Percentiles rank a stretch among this genome's conserved stretches.
Conservation (phyloP, 2,113 vertebrate genomes). For the Atlantisia rogersi region DNA sequence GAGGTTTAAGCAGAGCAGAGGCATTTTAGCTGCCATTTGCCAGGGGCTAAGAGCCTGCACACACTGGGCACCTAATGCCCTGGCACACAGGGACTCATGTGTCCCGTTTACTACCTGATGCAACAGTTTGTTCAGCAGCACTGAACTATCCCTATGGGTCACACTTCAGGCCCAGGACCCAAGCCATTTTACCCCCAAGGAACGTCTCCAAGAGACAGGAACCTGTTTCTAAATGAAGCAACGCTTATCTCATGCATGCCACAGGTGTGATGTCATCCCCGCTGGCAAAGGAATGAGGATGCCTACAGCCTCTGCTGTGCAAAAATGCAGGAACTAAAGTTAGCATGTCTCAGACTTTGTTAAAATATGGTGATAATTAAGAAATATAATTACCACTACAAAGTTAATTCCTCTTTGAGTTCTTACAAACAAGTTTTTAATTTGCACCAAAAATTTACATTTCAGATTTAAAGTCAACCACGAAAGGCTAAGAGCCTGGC, state of each 20-base stretch:
- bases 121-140: background rate
- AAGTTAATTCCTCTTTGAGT: slow-evolving; percentile 55
- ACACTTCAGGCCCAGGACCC: background rate
- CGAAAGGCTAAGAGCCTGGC: background rate
- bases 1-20: background rate
- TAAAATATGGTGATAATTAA: slow-evolving; percentile 28
- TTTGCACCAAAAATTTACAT: slow-evolving; percentile 63
- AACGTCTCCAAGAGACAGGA: background rate
- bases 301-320: background rate
- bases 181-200: background rate
- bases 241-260: slow-evolving; percentile 29
- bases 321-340: slow-evolving; percentile 26
- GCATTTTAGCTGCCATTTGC: background rate
- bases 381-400: slow-evolving; percentile 43
- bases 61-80: accelerated
- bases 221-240: background rate
- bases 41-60: background rate
- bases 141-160: background rate
- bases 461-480: slow-evolving; percentile 43
- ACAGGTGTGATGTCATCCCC: slow-evolving; percentile 36
- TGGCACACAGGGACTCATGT: accelerated
- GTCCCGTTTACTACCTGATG: accelerated
- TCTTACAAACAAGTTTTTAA: slow-evolving; percentile 61
- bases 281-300: background rate
- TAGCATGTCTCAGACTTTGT: background rate